Conservation (phyloP, 2,888 invertebrate genomes). For the Mesorhabditis belari region DNA sequence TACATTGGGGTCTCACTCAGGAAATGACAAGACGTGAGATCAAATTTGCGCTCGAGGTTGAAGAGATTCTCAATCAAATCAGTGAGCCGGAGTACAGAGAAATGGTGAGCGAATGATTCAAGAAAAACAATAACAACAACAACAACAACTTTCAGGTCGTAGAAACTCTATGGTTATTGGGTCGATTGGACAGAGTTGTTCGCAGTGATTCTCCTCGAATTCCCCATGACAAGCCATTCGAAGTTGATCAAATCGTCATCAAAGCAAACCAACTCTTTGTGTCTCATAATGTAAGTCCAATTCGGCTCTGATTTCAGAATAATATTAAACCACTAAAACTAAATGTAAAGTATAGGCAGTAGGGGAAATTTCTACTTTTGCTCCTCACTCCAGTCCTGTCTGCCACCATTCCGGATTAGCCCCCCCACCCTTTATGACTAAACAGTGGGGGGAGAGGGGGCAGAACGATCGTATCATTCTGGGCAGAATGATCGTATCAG, state of each 20-base stretch:
- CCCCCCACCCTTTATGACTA: no score
- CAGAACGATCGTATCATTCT: no score
- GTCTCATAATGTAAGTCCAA: slow-evolving; percentile 80
- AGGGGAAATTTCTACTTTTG: no score
- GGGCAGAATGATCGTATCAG: no score
- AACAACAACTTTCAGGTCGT: slow-evolving; percentile 64
- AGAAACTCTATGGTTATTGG: slow-evolving; percentile 88
- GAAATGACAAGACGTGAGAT: slow-evolving; percentile 94
- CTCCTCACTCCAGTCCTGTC: no score
- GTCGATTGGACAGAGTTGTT: slow-evolving; percentile 64
- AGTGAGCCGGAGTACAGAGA: slow-evolving; percentile 91
- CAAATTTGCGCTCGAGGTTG: slow-evolving; percentile 94
- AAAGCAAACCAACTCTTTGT: slow-evolving; percentile 71
- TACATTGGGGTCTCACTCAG: slow-evolving; percentile 72
- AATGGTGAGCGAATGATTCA: slow-evolving; percentile 15
- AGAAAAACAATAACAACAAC: not conserved
- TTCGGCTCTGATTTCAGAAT: not conserved
- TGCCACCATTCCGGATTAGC: no score
- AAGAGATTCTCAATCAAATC: slow-evolving; percentile 89
- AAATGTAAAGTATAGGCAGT: no score
- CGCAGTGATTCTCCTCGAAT: slow-evolving; percentile 4
- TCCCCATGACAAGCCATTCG: slow-evolving; percentile 42
- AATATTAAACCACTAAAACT: no score
- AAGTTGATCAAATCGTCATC: slow-evolving; percentile 82
- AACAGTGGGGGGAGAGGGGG: no score